Base-by-base conservation (phyloP, 2,113 vertebrate genomes). In the Sylvietta virens region DNA sequence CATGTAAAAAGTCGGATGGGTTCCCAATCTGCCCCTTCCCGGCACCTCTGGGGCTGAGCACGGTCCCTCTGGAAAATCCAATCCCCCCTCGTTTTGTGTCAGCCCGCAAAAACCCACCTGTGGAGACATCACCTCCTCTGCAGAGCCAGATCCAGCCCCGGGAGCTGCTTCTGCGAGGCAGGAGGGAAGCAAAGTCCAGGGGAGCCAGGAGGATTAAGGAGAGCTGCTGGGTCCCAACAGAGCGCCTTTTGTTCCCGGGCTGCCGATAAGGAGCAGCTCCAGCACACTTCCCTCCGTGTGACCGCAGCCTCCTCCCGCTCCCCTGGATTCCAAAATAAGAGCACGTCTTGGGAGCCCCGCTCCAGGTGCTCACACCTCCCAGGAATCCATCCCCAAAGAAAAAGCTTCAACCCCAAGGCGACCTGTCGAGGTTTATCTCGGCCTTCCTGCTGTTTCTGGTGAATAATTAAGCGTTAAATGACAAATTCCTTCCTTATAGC, bases 201-300 rank as follows among this genome's bases (percentile, higher is more conserved):
- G 96, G 88, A 62, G 60, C 81, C 50, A 15, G 50, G 54, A 60
- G 62, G 82, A 70, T 89, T 73, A 92, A 40, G 66, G 66, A 93
- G 47, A 53, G 67, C 13, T 31, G 51, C 44, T 12, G 72, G 39
- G 70, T 39, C 56, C 85, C 72, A 96, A 98, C 96, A 97, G 79
- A 96, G 81, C 0, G 6, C 67, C 96, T 97, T 97, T 97, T 98
- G 97, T 98, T 97, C 89, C 69, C 45, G 12, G 83, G 74, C 92
- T 61, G 47, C 26, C 21, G 95, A 95, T 96, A 97, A 97, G 66
- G 92, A 77, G 58, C 21, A 90, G 88, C 90, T 33, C 93, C 62
- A 14, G 40, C 81, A 23, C n/a, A 30, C 54, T 60, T 79, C 82
- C 76, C 90, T 4, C 66, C 79, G 24, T 40, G 85, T 56, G 81